Evolutionary conservation across 2,888 invertebrate species (phyloP).

Genomic region (Meganola albula): DNA sequence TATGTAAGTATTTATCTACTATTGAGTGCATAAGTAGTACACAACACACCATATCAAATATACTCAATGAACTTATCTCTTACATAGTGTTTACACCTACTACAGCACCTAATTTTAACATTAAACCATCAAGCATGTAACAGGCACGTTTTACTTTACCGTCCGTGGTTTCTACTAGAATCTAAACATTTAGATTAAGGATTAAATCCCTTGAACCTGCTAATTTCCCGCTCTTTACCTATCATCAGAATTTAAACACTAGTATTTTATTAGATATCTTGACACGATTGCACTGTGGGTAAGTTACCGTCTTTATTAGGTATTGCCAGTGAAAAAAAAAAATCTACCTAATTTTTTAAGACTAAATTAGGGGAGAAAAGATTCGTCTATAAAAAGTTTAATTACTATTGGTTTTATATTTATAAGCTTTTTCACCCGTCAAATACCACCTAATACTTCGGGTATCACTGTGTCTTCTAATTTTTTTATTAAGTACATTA

Average conservation of each 20-base stretch:
- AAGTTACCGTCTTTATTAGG: conserved; percentile 39
- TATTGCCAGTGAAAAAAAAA: conserved; percentile 34
- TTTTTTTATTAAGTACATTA: too few species aligned
- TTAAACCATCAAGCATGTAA: conserved; percentile 27
- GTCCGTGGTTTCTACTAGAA: conserved; percentile 30
- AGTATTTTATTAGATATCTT: conserved; percentile 56
- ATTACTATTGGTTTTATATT: too few species aligned
- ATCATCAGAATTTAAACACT: conserved; percentile 56
- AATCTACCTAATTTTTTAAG: too few species aligned
- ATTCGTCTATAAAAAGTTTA: too few species aligned
- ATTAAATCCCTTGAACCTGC: conserved; percentile 35
- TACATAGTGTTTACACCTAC: conserved; percentile 27
- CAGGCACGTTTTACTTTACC: conserved; percentile 19
- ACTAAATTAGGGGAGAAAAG: too few species aligned
- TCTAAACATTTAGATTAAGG: too few species aligned
- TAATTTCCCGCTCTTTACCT: conserved; percentile 39
- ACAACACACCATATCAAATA: conserved; percentile 11
- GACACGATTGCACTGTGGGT: conserved; percentile 36
- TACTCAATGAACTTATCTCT: conserved; percentile 10
- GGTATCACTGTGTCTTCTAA: too few species aligned
- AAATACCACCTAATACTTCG: too few species aligned
- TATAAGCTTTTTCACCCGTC: too few species aligned
- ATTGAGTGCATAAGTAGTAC: too few species aligned
- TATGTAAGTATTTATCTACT: too few species aligned
- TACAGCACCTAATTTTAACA: conserved; percentile 29